Base-by-base conservation (phyloP, 2,888 invertebrate genomes). In the Caenorhabditis becei region DNA sequence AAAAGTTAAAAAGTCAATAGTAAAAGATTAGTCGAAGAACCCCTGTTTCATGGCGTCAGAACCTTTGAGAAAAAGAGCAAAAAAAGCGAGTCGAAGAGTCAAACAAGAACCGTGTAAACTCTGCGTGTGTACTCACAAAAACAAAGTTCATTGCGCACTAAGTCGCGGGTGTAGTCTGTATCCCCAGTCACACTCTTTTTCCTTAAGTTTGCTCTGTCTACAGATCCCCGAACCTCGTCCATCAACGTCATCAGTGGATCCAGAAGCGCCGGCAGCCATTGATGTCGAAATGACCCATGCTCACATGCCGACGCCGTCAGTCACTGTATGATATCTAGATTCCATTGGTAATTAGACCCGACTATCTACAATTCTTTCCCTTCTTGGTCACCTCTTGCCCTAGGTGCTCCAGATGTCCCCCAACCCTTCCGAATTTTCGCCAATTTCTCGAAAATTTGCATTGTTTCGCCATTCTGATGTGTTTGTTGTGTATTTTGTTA, bases 211-310 rank as follows among this genome's bases (percentile, higher is more conserved):
- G 28, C 54, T 14, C 16, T 24, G 8, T 28, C 11, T 69, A 14
- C 69, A 69, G 77, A 63, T 69, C 28, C 59, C 67, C 32, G 67
- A 72, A 28, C n/a, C 56, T 14, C 14, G 49, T 4, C 16, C 62
- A 16, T 58, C 66, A 20, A 56, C 71, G 14, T 71, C 70, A 35
- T 65, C 72, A 16, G n/a, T 44, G 20, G 72, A 49, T 14, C 51
- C 69, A 18, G 59, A 59, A 58, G 69, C 32, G 10, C 69, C 80
- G 0, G 78, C 78, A 18, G 63, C 65, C 37, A 80, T 80, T 53
- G 74, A 80, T 28, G 80, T 80, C 16, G 80, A 80, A 54, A 74
- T 67, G 70, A 75, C 70, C 3, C 80, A 80, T 56, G 74, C 69
- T 2, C 72, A 72, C 32, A 35, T 72, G 54, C 80, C 79, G 26